Percentiles rank a stretch among this genome's conserved stretches.
Evolutionary conservation across 1,140 invertebrate species (phyloP).

Genomic region (Alviniconcha marisindica): DNA sequence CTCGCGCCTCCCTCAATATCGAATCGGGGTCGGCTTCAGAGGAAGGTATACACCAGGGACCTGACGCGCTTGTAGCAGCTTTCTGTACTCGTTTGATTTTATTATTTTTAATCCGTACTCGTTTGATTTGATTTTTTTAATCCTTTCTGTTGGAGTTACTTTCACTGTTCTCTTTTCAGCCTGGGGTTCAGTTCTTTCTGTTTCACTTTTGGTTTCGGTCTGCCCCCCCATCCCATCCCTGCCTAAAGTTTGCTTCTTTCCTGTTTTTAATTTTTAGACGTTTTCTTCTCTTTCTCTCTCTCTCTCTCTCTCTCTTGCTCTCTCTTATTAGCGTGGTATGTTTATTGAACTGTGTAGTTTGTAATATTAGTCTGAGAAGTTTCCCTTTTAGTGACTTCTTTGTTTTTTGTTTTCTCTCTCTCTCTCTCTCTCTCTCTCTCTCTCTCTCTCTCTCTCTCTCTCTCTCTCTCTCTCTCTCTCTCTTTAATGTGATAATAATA

Average conservation of each 20-base stretch:
- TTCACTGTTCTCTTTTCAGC: background rate
- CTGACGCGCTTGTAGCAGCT: background rate
- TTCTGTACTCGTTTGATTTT: background rate
- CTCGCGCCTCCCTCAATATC: constrained; percentile 42
- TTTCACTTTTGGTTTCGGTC: background rate
- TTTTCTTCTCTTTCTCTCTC: background rate
- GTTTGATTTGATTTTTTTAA: background rate
- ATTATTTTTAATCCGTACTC: background rate
- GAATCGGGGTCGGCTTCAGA: constrained; percentile 54
- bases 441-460: too few relatives aligned
- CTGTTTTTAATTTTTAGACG: too few relatives aligned
- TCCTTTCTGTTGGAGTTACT: too few relatives aligned
- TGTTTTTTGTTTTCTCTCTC: background rate
- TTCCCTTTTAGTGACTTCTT: too few relatives aligned
- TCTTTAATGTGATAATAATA: too few relatives aligned
- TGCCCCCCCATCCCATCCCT: background rate
- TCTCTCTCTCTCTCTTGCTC: background rate
- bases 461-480: too few relatives aligned
- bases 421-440: background rate
- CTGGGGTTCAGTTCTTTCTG: background rate
- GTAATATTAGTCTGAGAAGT: too few relatives aligned
- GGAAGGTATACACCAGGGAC: constrained; percentile 39
- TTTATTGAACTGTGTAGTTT: too few relatives aligned
- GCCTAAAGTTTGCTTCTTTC: background rate
- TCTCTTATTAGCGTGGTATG: too few relatives aligned